Evolutionary conservation across 2,113 vertebrate genomes (phyloP), one percentile per base, ranked within the genome.

Genomic region (Raja brachyura): DNA sequence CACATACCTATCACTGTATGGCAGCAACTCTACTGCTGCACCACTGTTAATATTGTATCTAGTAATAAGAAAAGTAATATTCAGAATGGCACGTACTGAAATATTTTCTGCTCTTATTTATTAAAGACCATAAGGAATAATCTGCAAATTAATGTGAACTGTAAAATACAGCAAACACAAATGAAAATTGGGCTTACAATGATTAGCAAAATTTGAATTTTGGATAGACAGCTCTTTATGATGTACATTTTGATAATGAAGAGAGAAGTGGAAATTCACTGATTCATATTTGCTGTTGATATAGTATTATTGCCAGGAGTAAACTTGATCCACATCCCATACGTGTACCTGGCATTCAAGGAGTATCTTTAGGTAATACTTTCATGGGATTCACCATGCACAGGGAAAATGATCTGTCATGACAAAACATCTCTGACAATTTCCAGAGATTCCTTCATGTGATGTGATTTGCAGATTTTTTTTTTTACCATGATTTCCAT

Each of bases 391-490:
- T 22, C 54, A 77, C 14, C 75, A 77, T 77, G n/a, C n/a, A 31
- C 16, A 33, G 75, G n/a, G 4, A 9, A 77, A 77, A 77, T 33
- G 25, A 77, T 77, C 10, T 33, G 56, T 59, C 20, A 56, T 83
- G 79, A 59, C 56, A 63, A 88, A 88, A 63, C 5, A 20, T 63
- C 59, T 61, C 83, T 88, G 83, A 88, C 28, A 88, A 88, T 83
- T 28, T 10, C 79, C 54, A 59, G 20, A 83, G 48, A 83, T 59
- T 83, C 28, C 25, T 56, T 22, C 28, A 31, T n/a, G 83, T 63
- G 59, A 28, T 31, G n/a, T 16, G 59, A 88, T 33, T 77, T 63
- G 59, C n/a, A 33, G n/a, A 13, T 13, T 66, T 48, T 48, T 48
- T 48, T 48, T 8, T 8, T 25, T 18, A 14, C 1, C 25, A 31